Evolutionary conservation across 2,888 invertebrate species (phyloP), one percentile per base, ranked within the genome.

Genomic region (Cylloceria caligata): DNA sequence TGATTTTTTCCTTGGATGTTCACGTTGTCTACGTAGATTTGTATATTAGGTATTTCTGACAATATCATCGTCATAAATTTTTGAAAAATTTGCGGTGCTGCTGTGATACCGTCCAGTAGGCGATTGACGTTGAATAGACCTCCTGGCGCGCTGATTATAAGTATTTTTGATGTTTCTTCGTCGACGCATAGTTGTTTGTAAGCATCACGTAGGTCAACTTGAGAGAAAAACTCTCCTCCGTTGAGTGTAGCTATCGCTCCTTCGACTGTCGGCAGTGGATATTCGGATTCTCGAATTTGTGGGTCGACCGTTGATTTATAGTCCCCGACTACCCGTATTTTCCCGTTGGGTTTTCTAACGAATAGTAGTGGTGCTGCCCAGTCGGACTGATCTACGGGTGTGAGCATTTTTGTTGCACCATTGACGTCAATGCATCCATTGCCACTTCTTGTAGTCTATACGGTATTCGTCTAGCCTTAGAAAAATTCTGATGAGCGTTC

Each of bases 291-390:
- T 49, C 87, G 82, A 27, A 89, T 57, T 19, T 85, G 79, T 2
- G 86, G 88, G 72, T 88, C 89, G 9, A 89, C 80, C 19, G 88
- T 88, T 9, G 69, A 67, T 68, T 82, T 84, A 47, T 84, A 87
- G 49, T 87, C 86, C 27, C 87, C 87, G 77, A 84, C 86, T 24
- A 87, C 80, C 74, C 83, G 64, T 24, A 84, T 79, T 57, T 74
- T 72, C 11, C 80, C 81, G 47, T 81, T 81, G 36, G 72, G 39
- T 79, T 86, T 86, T 19, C 69, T 64, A 19, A 85, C 83, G 52
- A 84, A 84, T 13, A 83, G 72, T 7, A 71, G 79, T 11, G 85
- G 84, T 36, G 86, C 84, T 30, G 73, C 86, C 85, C 84, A 85
- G 45, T 85, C 84, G 24, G 83, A 85, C 45, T 83, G 83, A 4